Evolutionary conservation across 2,888 invertebrate genomes (phyloP), one percentile per base, ranked within the genome.

Genomic region (Incurvaria masculella): DNA sequence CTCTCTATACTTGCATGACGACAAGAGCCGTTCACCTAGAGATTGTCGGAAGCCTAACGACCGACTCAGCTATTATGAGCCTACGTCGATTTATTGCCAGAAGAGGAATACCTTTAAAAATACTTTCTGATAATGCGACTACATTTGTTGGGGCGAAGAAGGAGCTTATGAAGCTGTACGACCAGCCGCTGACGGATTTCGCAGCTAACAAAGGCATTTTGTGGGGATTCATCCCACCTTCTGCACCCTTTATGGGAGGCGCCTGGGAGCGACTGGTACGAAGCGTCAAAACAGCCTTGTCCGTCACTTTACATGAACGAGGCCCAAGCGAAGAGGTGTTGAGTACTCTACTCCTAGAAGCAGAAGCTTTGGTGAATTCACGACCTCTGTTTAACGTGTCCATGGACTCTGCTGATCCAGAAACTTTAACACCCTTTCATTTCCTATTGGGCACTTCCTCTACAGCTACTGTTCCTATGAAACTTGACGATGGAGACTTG

Each of bases 111-210:
- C 53, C 52, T 4, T 20, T 33, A 1, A 20, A 43, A 1, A 46
- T 54, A n/a, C 48, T 20, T 10, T 49, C 49, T 2, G 53, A 54
- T 40, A 52, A 54, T 20, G 54, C 51, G 1, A 51, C 54, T 2
- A 42, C 46, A 33, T 27, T 54, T 18, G 45, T 41, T 6, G 52
- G 48, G 16, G 51, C 54, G 1, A 33, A 42, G 14, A 43, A 11
- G 10, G 40, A 42, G 27, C 42, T 45, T 2, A 2, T 17, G 14
- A n/a, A 10, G 3, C 42, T 46, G 2, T 46, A 46, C 8, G 33
- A 23, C 8, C 20, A 43, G n/a, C 17, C 44, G n/a, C 14, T 43
- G 2, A 16, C 14, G 17, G 38, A 47, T 8, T 47, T 17, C 38
- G 43, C 47, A 6, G 47, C 47, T 20, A 43, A 43, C 18, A 21